These are phyloP conservation scores for Oconnorella tubifera DNA, from an alignment of 2,888 invertebrate genomes.

Conservation along the genomic window DNA sequence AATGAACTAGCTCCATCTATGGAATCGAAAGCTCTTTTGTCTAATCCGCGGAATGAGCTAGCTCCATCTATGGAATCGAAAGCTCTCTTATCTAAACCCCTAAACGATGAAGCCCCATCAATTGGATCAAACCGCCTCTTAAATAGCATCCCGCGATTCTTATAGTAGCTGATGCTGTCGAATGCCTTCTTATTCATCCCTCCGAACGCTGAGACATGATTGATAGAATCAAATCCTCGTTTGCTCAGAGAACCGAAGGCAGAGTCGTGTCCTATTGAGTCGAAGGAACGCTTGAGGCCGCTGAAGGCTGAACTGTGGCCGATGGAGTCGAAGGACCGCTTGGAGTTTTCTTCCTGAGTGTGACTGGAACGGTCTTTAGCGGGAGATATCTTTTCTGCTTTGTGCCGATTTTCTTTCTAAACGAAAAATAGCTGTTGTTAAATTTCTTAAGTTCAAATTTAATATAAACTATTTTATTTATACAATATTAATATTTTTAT, in stretches of 20 bases:
- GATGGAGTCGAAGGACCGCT: too few relatives aligned
- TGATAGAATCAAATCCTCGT: not conserved
- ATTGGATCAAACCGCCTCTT: not conserved
- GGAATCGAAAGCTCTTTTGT: slow-evolving; percentile 20
- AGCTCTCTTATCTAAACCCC: slow-evolving; percentile 15
- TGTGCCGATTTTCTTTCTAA: too few relatives aligned
- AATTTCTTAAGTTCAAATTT: too few relatives aligned
- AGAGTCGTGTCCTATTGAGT: too few relatives aligned
- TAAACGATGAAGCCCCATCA: slow-evolving; percentile 13
- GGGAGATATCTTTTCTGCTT: too few relatives aligned
- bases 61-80: slow-evolving; percentile 18
- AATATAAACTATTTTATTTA: too few relatives aligned
- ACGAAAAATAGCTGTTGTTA: too few relatives aligned
- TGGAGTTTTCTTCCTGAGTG: too few relatives aligned
- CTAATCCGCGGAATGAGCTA: slow-evolving; percentile 16
- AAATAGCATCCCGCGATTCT: not conserved
- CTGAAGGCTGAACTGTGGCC: too few relatives aligned
- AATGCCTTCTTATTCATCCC: not conserved
- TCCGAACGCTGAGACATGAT: not conserved
- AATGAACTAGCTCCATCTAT: slow-evolving; percentile 16
- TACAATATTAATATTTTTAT: too few relatives aligned
- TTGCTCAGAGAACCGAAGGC: not conserved
- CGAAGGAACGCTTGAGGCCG: too few relatives aligned
- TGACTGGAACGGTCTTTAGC: too few relatives aligned
- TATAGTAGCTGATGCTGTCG: not conserved